Evolutionary conservation across 2,797 vertebrate genomes (phyloP), one percentile per base, ranked within the genome.

Genomic region (Rousettus madagascariensis): DNA sequence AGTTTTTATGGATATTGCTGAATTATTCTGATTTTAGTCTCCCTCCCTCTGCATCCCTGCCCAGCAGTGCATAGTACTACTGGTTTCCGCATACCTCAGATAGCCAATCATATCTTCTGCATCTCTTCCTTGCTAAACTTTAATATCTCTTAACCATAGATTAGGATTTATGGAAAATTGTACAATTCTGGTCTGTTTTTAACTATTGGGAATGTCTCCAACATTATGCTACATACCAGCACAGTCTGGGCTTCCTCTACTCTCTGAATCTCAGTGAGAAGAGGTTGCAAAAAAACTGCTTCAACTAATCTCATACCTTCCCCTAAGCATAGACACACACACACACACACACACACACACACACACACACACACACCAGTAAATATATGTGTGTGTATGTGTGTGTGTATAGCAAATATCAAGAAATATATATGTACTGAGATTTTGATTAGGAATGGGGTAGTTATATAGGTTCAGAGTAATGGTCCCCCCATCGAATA

Each of bases 11-110:
- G 28, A 33, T 59, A 53, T 22, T 20, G 38, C 36, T 49, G 30
- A 49, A 17, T 3, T 57, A 19, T 7, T 28, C 46, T 74, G 16
- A 55, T 24, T 75, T 36, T 4, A 5, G 24, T 30, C 17, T 43
- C 43, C 30, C 15, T 26, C 0, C 16, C 19, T 9, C 7, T 2
- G 2, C 2, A 4, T 3, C 33, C 28, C 22, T 49, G 43, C 41
- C 22, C 33, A 43, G 74, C 0, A 2, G n/a, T 19, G 1, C 19
- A 33, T 49, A 6, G 38, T 36, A 12, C 0, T 36, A 19, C 49
- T 36, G 17, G 1, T 12, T 63, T 63, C 22, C 20, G 15, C 1
- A 24, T 9, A 78, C 16, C 6, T 88, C 61, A 65, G 20, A 20
- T 26, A 61, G 4, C 26, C 19, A n/a, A 0, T 53, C 22, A 4